A percentile compares a stretch with the other conserved stretches of the same genome.
phyloP scores from a whole-genome alignment of 2,797 vertebrate species.

The Rhinella marina region DNA sequence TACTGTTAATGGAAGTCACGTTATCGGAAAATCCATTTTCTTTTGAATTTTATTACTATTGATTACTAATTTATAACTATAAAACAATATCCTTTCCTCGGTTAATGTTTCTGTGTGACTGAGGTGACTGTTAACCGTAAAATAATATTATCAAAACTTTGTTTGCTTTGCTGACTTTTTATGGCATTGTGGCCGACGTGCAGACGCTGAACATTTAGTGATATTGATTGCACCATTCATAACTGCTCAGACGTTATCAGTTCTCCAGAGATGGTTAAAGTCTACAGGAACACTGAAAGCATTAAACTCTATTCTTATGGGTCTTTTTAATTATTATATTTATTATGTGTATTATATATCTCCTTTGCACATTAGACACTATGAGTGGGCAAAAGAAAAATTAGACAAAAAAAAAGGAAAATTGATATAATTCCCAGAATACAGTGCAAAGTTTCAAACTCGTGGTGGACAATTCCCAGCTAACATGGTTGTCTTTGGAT shows the following conservation, averaged over 20 bases:
- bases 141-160: slow-evolving; percentile 25
- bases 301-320: not conserved
- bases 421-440: not conserved
- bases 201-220: slow-evolving; percentile 28
- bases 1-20: no score
- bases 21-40: no score
- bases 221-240: slow-evolving; percentile 31
- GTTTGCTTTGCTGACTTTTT: slow-evolving; percentile 29
- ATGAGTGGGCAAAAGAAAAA: not conserved
- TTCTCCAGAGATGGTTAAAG: not conserved
- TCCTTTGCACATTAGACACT: not conserved
- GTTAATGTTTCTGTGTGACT: not conserved
- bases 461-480: not conserved
- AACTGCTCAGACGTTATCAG: not conserved
- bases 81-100: not conserved
- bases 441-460: not conserved
- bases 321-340: no score
- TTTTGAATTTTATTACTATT: no score
- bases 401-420: no score
- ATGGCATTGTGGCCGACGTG: not conserved
- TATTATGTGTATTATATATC: not conserved
- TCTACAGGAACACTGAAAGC: not conserved
- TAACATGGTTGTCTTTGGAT: not conserved
- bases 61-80: no score
- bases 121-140: slow-evolving; percentile 7